Conservation (phyloP, 2,113 vertebrate genomes). For the Anser cygnoides region DNA sequence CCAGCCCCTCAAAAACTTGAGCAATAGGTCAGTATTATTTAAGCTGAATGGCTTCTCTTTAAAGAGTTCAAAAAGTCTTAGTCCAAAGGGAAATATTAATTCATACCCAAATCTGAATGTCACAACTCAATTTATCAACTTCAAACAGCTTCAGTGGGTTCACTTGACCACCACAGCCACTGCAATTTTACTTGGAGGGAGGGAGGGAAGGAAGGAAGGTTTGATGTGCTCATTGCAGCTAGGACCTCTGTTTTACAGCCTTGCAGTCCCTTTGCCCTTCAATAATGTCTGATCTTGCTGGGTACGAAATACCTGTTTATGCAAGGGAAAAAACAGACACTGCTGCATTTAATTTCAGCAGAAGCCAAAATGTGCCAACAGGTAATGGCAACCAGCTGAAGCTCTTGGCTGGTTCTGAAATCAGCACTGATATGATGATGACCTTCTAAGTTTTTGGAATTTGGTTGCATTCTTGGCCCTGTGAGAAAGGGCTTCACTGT, state of each 20-base stretch:
- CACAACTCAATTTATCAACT: not conserved
- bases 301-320: not conserved
- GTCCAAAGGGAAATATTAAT: slow-evolving; percentile 4
- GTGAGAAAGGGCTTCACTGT: not conserved
- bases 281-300: not conserved
- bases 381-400: not conserved
- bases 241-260: not conserved
- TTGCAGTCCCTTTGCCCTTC: not conserved
- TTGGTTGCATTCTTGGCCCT: not conserved
- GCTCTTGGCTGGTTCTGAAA: not conserved
- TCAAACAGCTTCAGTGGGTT: not conserved
- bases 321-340: not conserved
- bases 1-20: not conserved
- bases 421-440: not conserved
- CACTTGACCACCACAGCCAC: not conserved
- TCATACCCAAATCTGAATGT: not conserved
- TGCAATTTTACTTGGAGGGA: not conserved
- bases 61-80: not conserved
- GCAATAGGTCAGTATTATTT: not conserved
- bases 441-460: not conserved
- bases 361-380: not conserved
- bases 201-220: not conserved
- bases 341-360: not conserved
- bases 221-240: not conserved
- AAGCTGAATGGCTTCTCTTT: not conserved